These are phyloP conservation scores for Aphidoletes aphidimyza DNA, from an alignment of 2,888 invertebrate species.

Conservation along the genomic window DNA sequence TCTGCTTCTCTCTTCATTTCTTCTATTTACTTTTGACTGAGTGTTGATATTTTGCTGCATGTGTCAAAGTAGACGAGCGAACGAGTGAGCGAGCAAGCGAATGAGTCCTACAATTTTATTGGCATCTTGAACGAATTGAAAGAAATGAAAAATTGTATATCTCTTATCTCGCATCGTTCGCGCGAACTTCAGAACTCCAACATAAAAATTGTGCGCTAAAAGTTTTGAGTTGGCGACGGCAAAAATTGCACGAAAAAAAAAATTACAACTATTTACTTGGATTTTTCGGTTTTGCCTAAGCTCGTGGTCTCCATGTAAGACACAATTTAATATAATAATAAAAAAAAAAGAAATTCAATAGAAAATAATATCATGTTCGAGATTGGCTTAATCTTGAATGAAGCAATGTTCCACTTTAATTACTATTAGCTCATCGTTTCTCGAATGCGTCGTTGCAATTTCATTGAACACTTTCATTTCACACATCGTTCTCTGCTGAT, in stretches of 20 bases:
- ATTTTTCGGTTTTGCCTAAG: background rate
- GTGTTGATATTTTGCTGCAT: constrained; percentile 29
- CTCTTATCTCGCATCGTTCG: background rate
- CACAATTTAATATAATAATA: background rate
- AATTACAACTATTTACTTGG: background rate
- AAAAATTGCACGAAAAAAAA: no score
- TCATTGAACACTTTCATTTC: constrained; percentile 3
- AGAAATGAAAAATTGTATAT: background rate
- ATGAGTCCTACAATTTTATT: constrained; percentile 24
- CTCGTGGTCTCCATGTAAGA: background rate
- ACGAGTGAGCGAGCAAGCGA: background rate
- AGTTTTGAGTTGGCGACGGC: no score
- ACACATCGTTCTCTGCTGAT: background rate
- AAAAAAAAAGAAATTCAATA: no score
- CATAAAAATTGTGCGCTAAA: no score
- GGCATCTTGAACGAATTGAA: constrained; percentile 32
- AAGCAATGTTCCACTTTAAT: constrained; percentile 30
- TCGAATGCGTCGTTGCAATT: background rate
- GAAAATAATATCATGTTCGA: background rate
- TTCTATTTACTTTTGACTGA: constrained; percentile 1
- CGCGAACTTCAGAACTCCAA: background rate
- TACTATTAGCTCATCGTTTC: constrained; percentile 19
- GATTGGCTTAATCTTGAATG: constrained; percentile 14
- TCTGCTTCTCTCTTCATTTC: background rate
- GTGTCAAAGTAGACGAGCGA: background rate